Percentiles rank a stretch among this genome's conserved stretches.
These are phyloP conservation scores for Candoia aspera DNA, from an alignment of 2,113 vertebrate genomes.

Conservation along the genomic window DNA sequence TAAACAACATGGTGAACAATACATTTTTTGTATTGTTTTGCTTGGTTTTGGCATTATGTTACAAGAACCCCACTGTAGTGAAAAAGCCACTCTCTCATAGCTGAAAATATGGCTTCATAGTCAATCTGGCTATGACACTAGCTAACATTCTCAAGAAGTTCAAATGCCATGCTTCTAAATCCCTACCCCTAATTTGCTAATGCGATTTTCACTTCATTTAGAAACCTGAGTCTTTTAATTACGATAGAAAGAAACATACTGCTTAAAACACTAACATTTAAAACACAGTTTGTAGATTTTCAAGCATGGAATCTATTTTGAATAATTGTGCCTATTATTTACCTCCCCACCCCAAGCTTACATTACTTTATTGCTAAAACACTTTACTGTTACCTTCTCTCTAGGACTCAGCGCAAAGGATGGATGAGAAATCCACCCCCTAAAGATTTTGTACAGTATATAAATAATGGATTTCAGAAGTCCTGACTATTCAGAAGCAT, in stretches of 20 bases:
- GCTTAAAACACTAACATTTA: constrained; percentile 63
- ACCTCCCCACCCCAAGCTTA: background rate
- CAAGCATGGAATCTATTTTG: constrained; percentile 12
- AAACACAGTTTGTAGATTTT: constrained; percentile 36
- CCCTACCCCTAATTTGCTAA: constrained; percentile 68
- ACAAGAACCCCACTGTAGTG: background rate
- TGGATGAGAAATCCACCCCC: too few species aligned
- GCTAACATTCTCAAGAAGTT: constrained; percentile 51
- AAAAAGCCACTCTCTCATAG: constrained; percentile 2
- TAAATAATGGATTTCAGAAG: too few species aligned
- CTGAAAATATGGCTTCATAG: constrained; percentile 51
- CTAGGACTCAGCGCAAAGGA: constrained; percentile 5
- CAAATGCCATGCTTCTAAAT: constrained; percentile 58
- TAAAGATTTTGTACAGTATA: too few species aligned
- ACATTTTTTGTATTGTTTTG: too few species aligned
- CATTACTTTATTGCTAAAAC: too few species aligned
- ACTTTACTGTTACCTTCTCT: background rate
- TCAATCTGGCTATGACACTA: constrained; percentile 56
- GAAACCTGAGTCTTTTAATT: constrained; percentile 63
- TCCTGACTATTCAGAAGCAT: too few species aligned
- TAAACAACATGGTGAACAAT: too few species aligned
- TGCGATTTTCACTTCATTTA: constrained; percentile 70
- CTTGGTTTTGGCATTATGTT: background rate
- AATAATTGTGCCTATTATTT: constrained; percentile 4
- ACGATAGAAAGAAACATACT: constrained; percentile 58